These are phyloP conservation scores for Epirrhoe alternata DNA, from an alignment of 2,888 invertebrate species.

Conservation along the genomic window DNA sequence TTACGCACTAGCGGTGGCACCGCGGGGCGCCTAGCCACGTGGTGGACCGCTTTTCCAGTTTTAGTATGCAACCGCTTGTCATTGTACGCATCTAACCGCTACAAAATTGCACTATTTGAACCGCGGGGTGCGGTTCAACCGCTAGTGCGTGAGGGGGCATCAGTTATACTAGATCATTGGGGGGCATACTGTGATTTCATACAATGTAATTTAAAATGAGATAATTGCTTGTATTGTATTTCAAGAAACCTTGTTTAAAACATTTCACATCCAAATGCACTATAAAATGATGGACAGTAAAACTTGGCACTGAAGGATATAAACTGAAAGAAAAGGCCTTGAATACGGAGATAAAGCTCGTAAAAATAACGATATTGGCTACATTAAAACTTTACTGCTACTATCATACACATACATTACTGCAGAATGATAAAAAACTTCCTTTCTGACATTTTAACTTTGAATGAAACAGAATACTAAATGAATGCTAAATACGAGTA, in stretches of 20 bases:
- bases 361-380: slow-evolving; percentile 28
- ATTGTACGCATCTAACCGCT: too few species aligned
- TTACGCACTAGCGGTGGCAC: too few species aligned
- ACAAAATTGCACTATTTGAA: too few species aligned
- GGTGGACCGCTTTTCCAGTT: too few species aligned
- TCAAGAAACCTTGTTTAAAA: slow-evolving; percentile 5
- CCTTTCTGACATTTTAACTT: background rate
- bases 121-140: too few species aligned
- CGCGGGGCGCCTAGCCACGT: too few species aligned
- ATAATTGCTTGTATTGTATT: background rate
- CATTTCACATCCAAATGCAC: slow-evolving; percentile 17
- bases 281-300: slow-evolving; percentile 22
- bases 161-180: too few species aligned
- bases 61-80: too few species aligned
- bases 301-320: slow-evolving; percentile 24
- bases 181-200: too few species aligned
- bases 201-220: too few species aligned
- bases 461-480: background rate
- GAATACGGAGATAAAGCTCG: slow-evolving; percentile 23
- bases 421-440: slow-evolving; percentile 4
- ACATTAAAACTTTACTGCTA: slow-evolving; percentile 38
- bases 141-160: too few species aligned
- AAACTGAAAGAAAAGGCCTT: slow-evolving; percentile 18
- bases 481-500: background rate
- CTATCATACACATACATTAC: slow-evolving; percentile 15